A percentile compares a stretch with the other conserved stretches of the same genome.
phyloP scores from a whole-genome alignment of 1,140 invertebrate genomes.

The Micrasema minimum region DNA sequence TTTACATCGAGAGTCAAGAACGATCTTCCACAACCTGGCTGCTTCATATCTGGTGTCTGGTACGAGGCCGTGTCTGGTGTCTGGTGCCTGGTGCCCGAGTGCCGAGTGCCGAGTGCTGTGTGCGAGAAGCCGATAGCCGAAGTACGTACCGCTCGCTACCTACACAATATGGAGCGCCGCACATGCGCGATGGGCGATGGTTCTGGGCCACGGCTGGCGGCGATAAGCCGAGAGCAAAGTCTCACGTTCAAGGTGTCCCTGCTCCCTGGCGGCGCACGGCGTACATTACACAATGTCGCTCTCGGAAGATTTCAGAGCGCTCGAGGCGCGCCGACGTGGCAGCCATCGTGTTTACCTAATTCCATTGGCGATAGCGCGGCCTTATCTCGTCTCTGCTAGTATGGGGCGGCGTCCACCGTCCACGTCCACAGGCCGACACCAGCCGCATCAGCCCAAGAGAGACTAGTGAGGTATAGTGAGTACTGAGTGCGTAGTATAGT shows the following conservation, averaged over 20 bases:
- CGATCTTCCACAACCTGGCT: neutral
- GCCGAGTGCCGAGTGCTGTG: neutral
- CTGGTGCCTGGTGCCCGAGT: neutral
- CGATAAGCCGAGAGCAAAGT: conserved; percentile 34
- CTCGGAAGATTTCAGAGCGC: conserved; percentile 25
- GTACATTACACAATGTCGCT: conserved; percentile 23
- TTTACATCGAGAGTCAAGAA: no score
- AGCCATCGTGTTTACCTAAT: conserved; percentile 31
- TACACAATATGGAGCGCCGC: neutral
- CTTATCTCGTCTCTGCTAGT: conserved; percentile 20
- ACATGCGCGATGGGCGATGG: conserved; percentile 30
- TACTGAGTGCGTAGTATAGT: no score
- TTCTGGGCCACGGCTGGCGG: conserved; percentile 14
- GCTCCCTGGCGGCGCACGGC: conserved; percentile 7
- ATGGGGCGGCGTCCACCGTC: neutral
- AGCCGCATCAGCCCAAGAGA: no score
- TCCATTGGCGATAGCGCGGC: conserved; percentile 29
- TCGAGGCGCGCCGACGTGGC: conserved; percentile 10
- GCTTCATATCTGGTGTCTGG: neutral
- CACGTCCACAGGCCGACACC: neutral
- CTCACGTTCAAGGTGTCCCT: conserved; percentile 25
- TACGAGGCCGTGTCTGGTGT: conserved; percentile 1
- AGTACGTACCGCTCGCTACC: neutral
- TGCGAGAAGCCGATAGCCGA: neutral
- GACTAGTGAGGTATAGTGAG: no score